Base-by-base conservation (phyloP, 2,797 vertebrate genomes). In the Poeciliopsis turneri region DNA sequence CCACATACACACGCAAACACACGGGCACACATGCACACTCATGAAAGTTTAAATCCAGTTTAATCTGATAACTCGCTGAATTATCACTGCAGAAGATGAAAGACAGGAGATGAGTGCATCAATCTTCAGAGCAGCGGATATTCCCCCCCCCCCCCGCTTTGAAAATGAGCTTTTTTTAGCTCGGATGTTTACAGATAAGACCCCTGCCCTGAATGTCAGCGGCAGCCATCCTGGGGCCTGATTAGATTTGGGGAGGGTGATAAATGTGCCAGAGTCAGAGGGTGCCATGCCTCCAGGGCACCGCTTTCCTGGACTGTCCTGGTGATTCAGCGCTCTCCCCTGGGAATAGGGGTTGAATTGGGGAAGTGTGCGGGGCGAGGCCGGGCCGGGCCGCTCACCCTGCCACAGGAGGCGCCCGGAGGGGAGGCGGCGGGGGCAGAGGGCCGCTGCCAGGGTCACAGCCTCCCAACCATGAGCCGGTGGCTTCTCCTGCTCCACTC, bases 391-490 rank as follows among this genome's bases (percentile, higher is more conserved):
- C 88, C 51, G 84, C 84, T 94, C 93, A 88, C 93, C 93, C 93
- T 89, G 90, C 93, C 90, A 84, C 89, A 94, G 94, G 93, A 89
- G 94, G 89, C 95, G 96, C 96, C 97, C 94, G 76, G 86, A 96
- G 74, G 96, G 92, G 94, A 93, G 91, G 92, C 90, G 83, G 94
- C 36, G 94, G 96, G 96, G 96, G 95, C 96, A 97, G 96, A 95
- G 96, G 96, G 96, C 95, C 85, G 94, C 89, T 95, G 95, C 94
- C 92, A 92, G 94, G 95, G 96, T 97, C 97, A 96, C 87, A 93
- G 95, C 91, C 93, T 90, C 86, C 89, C 89, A 89, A 92, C 89
- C 89, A 90, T 84, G 76, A 93, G 93, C 82, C 89, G 77, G 93
- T 71, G 94, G 92, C 95, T 94, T 93, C 94, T 91, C 94, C 94